Conservation (phyloP, 2,113 vertebrate genomes). For the Zingel zingel region DNA sequence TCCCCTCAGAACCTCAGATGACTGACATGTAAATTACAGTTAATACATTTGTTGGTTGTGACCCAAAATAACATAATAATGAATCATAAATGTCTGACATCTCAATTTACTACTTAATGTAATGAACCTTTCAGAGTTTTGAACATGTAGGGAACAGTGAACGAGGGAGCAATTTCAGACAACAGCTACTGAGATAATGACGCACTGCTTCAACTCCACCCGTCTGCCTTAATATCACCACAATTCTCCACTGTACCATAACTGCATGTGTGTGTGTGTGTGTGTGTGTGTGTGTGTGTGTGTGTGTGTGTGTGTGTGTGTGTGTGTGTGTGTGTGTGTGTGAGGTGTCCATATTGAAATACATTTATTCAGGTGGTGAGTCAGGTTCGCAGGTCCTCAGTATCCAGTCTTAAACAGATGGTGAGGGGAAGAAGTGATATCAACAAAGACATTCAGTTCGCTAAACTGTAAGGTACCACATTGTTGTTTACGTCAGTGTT, state of each 20-base stretch:
- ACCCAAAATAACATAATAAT: background rate
- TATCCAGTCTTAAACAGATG: constrained; percentile 42
- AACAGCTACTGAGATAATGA: background rate
- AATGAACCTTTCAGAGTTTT: background rate
- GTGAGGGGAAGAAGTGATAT: constrained; percentile 10
- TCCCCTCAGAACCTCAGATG: background rate
- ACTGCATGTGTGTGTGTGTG: background rate
- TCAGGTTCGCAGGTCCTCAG: constrained; percentile 28
- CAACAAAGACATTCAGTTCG: constrained; percentile 28
- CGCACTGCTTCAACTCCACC: background rate
- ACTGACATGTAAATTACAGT: constrained; percentile 12
- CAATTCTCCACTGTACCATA: background rate
- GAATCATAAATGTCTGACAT: background rate
- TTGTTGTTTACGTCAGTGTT: constrained; percentile 1
- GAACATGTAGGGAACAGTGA: background rate
- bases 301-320: background rate
- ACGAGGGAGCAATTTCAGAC: constrained; percentile 11
- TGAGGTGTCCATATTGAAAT: background rate
- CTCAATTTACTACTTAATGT: background rate
- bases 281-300: constrained; percentile 4
- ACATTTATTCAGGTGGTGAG: constrained; percentile 52
- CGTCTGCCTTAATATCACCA: constrained; percentile 4
- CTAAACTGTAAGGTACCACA: constrained; percentile 15
- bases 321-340: background rate
- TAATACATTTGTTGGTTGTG: background rate